phyloP scores from a whole-genome alignment of 2,113 vertebrate genomes.

The Amazona vittata region DNA sequence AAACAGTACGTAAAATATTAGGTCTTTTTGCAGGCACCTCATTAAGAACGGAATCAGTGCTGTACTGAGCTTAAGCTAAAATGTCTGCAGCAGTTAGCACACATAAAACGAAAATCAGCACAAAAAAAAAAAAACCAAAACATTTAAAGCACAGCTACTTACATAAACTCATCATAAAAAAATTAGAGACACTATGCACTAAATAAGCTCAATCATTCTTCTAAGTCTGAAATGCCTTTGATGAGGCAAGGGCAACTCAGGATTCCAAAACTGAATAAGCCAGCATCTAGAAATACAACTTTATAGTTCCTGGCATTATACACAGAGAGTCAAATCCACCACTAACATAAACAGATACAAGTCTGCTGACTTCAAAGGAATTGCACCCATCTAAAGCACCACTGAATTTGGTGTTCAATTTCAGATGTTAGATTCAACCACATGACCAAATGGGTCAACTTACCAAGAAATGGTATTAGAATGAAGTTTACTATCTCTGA shows the following conservation, averaged over 20 bases:
- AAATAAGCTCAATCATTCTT: not conserved
- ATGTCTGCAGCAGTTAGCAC: not conserved
- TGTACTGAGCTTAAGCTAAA: not conserved
- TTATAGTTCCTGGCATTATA: not conserved
- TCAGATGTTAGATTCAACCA: slow-evolving; percentile 5
- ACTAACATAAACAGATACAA: not conserved
- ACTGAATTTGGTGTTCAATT: not conserved
- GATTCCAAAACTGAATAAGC: not conserved
- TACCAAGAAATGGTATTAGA: not conserved
- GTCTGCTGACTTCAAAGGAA: slow-evolving; percentile 48
- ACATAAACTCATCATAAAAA: not conserved
- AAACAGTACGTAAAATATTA: not conserved
- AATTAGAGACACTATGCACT: not conserved
- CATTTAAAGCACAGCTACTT: not conserved
- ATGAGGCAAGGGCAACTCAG: not conserved
- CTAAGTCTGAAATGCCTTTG: not conserved
- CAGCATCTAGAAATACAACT: not conserved
- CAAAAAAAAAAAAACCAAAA: not conserved
- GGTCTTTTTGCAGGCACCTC: not conserved
- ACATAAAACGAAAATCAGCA: not conserved
- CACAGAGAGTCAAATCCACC: not conserved
- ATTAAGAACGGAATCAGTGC: not conserved
- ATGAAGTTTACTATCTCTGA: not conserved
- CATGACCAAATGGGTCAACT: not conserved
- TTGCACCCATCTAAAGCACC: slow-evolving; percentile 6